Evolutionary conservation across 2,113 vertebrate genomes (phyloP).

Genomic region (Propithecus coquereli): DNA sequence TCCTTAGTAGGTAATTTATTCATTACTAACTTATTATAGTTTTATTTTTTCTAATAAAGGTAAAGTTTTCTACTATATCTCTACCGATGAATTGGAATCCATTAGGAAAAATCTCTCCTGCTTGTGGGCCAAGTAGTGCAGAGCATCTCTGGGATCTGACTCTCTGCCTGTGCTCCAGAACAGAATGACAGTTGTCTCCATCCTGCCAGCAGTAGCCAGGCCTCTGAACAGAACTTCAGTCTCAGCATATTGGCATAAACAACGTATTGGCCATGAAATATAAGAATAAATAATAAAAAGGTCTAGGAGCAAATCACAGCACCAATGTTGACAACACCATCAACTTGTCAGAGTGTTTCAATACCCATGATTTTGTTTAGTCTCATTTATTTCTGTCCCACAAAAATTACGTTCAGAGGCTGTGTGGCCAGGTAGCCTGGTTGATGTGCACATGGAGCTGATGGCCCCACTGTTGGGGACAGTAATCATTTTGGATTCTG

Average conservation of each 20-base stretch:
- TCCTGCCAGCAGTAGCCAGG: not conserved
- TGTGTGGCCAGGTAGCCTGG: not conserved
- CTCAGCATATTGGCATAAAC: not conserved
- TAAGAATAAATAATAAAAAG: not conserved
- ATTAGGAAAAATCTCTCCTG: not conserved
- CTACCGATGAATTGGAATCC: not conserved
- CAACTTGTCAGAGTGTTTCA: not conserved
- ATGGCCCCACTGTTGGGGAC: rapidly evolving
- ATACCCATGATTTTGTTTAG: not conserved
- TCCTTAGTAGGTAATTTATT: not conserved
- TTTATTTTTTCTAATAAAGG: not conserved
- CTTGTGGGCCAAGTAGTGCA: not conserved
- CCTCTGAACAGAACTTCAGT: not conserved
- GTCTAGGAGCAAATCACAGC: not conserved
- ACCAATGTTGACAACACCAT: not conserved
- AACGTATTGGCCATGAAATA: not conserved
- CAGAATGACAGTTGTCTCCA: not conserved
- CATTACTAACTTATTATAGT: not conserved
- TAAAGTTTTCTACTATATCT: not conserved
- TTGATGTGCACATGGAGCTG: not conserved
- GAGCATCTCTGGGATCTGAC: not conserved
- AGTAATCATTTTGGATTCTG: not conserved
- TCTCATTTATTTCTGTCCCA: not conserved
- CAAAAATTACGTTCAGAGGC: not conserved
- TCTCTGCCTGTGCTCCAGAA: not conserved